phyloP scores from a whole-genome alignment of 2,797 vertebrate genomes.

The Trichosurus vulpecula region DNA sequence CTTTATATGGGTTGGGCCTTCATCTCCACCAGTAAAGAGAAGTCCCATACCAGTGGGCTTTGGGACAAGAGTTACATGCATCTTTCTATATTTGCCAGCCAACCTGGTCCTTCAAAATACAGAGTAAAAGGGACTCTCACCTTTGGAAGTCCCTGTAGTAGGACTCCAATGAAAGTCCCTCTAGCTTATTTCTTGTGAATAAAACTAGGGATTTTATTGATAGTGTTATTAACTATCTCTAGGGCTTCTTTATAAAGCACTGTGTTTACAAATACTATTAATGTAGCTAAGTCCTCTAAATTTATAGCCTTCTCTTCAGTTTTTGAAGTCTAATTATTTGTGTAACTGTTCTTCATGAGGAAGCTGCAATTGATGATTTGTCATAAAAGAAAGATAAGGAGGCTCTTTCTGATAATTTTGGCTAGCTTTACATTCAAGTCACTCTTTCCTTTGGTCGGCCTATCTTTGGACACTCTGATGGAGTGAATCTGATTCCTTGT shows the following conservation, averaged over 20 bases:
- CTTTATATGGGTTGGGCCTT: background rate
- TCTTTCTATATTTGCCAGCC: background rate
- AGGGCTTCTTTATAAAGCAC: background rate
- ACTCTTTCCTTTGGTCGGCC: background rate
- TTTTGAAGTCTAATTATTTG: background rate
- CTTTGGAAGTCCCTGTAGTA: background rate
- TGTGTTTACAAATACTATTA: background rate
- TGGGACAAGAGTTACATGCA: background rate
- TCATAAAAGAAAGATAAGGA: background rate
- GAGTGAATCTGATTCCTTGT: constrained; percentile 30
- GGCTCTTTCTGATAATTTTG: background rate
- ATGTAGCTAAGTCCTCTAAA: background rate
- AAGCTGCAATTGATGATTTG: background rate
- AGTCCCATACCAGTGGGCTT: background rate
- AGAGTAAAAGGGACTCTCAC: background rate
- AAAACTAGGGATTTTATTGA: background rate
- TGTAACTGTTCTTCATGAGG: background rate
- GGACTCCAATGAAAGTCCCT: background rate
- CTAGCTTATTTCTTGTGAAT: background rate
- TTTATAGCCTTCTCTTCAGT: background rate
- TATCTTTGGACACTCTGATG: background rate
- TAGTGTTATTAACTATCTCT: background rate
- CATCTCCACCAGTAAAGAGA: background rate
- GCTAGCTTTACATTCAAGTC: background rate
- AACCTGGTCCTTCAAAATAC: background rate